phyloP scores from a whole-genome alignment of 2,888 invertebrate species.

The Abrostola tripartita region DNA sequence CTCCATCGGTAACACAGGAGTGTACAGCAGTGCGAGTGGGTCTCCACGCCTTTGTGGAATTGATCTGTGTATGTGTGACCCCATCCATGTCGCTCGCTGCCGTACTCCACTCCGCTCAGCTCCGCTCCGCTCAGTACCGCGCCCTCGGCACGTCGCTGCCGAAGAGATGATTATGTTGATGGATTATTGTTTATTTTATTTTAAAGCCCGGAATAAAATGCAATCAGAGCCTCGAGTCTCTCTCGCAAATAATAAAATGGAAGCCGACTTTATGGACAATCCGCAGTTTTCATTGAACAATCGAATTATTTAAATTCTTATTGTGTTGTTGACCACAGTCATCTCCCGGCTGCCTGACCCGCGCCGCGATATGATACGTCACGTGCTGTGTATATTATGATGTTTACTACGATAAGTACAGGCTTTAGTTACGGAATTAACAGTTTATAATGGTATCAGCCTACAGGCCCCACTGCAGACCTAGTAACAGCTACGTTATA shows the following conservation, averaged over 20 bases:
- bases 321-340: not conserved
- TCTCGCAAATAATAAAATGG: constrained; percentile 17
- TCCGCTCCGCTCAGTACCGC: not conserved
- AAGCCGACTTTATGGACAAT: constrained; percentile 8
- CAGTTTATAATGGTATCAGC: too few relatives aligned
- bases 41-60: too few relatives aligned
- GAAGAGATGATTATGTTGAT: constrained; percentile 9
- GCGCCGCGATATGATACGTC: not conserved
- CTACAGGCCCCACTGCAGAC: too few relatives aligned
- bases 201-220: constrained; percentile 30
- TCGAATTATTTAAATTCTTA: constrained; percentile 1
- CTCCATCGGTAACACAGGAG: too few relatives aligned
- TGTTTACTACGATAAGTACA: not conserved
- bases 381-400: not conserved
- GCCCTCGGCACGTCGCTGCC: not conserved
- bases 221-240: constrained; percentile 19
- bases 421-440: too few relatives aligned
- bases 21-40: too few relatives aligned
- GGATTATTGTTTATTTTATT: constrained; percentile 36
- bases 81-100: not conserved
- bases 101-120: not conserved
- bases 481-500: too few relatives aligned
- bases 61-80: not conserved
- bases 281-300: constrained; percentile 1
- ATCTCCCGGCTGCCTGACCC: not conserved